Conservation (phyloP, 2,888 invertebrate genomes). For the Ectropis crepuscularia region DNA sequence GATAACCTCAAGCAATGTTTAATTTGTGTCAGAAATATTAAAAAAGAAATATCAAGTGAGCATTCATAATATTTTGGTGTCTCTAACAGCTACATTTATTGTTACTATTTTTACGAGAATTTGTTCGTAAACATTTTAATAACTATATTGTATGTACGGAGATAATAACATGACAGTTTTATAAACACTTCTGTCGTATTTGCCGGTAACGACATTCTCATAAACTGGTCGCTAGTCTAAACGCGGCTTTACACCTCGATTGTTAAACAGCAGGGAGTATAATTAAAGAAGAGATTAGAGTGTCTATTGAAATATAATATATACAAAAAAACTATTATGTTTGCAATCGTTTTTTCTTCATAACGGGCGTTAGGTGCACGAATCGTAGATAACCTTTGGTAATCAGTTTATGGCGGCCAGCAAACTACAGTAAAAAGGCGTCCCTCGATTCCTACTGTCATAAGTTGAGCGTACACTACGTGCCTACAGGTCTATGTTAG, state of each 20-base stretch:
- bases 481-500: constrained; percentile 37
- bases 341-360: background rate
- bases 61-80: too few relatives aligned
- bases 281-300: constrained; percentile 9
- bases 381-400: constrained; percentile 12
- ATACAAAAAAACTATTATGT: constrained; percentile 3
- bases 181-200: background rate
- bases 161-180: background rate
- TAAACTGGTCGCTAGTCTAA: background rate
- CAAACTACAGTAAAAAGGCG: constrained; percentile 34
- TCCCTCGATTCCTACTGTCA: constrained; percentile 28
- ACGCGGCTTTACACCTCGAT: constrained; percentile 5
- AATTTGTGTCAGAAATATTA: too few relatives aligned
- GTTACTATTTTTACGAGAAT: too few relatives aligned
- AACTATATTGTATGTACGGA: too few relatives aligned
- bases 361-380: constrained; percentile 6
- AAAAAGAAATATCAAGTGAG: too few relatives aligned
- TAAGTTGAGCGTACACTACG: constrained; percentile 31
- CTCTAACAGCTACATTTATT: too few relatives aligned
- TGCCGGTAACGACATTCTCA: background rate
- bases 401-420: constrained; percentile 19
- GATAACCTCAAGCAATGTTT: too few relatives aligned
- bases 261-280: constrained; percentile 9
- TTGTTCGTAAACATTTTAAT: too few relatives aligned
- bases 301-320: constrained; percentile 1